Evolutionary conservation across 2,797 vertebrate genomes (phyloP).

Genomic region (Tenualosa ilisha): DNA sequence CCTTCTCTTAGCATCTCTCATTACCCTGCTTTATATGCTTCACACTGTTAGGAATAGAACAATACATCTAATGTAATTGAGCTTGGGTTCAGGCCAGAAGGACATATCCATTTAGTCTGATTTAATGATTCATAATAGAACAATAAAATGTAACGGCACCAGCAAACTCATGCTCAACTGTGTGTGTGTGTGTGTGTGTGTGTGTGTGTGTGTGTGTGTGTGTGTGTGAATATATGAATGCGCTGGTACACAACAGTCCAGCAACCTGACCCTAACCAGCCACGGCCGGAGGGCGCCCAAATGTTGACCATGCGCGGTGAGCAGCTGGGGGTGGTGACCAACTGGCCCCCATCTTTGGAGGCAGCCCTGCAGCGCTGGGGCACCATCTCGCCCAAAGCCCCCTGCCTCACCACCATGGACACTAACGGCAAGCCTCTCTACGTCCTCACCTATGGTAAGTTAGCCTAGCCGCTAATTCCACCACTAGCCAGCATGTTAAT

Average conservation of each 20-base stretch:
- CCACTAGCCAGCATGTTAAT: neutral
- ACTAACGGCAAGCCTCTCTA: constrained; percentile 97
- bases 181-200: neutral
- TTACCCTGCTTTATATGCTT: neutral
- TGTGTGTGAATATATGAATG: neutral
- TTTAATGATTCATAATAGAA: constrained; percentile 15
- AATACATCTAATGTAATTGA: constrained; percentile 5
- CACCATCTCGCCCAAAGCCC: constrained; percentile 96
- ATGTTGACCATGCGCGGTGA: constrained; percentile 95
- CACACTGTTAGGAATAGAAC: neutral
- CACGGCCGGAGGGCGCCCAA: constrained; percentile 94
- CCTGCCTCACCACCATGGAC: constrained; percentile 98
- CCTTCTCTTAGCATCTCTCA: neutral
- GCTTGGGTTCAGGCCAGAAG: neutral
- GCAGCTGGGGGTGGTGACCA: constrained; percentile 93
- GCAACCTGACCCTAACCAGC: constrained; percentile 97
- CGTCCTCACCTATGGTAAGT: constrained; percentile 92
- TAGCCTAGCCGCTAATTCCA: constrained; percentile 14
- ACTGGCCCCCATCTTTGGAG: constrained; percentile 96
- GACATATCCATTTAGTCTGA: neutral
- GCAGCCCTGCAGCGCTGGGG: constrained; percentile 97
- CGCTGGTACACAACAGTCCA: constrained; percentile 78
- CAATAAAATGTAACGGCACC: neutral
- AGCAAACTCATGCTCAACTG: neutral
- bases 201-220: neutral